phyloP scores from a whole-genome alignment of 2,113 vertebrate genomes.

The Pangasianodon gigas region DNA sequence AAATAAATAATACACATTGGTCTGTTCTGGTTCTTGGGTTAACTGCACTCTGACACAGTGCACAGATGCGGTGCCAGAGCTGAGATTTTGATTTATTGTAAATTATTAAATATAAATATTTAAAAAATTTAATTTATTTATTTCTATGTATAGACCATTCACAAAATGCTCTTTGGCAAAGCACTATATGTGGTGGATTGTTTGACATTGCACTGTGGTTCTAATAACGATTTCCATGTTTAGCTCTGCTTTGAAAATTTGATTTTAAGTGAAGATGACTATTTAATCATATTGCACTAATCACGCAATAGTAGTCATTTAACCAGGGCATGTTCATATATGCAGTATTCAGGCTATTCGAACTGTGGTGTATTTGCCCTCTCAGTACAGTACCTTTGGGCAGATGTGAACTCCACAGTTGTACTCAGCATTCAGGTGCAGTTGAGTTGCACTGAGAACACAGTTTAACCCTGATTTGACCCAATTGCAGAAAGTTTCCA shows the following conservation, averaged over 20 bases:
- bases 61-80: not conserved
- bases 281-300: not conserved
- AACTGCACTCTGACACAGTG: not conserved
- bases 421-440: not conserved
- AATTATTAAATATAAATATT: not conserved
- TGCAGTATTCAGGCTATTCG: not conserved
- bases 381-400: not conserved
- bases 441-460: not conserved
- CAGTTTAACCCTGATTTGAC: not conserved
- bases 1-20: not conserved
- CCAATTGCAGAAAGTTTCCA: constrained; percentile 2
- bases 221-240: not conserved
- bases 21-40: not conserved
- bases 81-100: not conserved
- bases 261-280: constrained; percentile 23
- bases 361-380: not conserved
- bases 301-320: not conserved
- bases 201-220: not conserved
- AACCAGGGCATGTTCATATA: not conserved
- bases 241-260: not conserved
- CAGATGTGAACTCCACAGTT: not conserved
- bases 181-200: not conserved
- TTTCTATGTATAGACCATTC: not conserved
- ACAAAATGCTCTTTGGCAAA: not conserved
- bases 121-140: not conserved